Base-by-base conservation (phyloP, 2,888 invertebrate genomes). In the Eudasyphora cyanicolor region DNA sequence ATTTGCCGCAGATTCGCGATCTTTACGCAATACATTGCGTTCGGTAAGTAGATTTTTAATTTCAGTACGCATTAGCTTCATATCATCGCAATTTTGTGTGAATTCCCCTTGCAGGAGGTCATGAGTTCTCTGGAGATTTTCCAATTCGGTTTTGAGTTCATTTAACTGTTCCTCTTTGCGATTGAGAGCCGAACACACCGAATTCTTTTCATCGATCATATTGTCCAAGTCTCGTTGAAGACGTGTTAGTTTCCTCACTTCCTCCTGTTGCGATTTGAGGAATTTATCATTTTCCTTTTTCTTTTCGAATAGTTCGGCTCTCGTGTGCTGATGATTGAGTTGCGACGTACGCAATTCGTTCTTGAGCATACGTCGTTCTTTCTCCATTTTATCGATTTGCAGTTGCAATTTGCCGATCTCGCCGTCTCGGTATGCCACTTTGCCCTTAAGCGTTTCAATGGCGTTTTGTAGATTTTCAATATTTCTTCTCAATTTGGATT, bases 11-110 rank as follows among this genome's bases (percentile, higher is more conserved):
- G 96, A 97, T 79, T 95, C 95, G 14, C 97, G 95, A 84, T 95
- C 95, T 80, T 95, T 95, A 0, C 94, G 93, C 54, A 97, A 92
- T 0, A 96, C 92, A 84, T 94, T 93, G 89, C 96, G 95, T 88
- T 96, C 95, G 64, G 95, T 95, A 70, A 95, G 93, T 70, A 98
- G 92, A 86, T 96, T 94, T 87, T 95, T 95, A n/a, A 97, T 95
- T 93, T 98, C 98, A 24, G 97, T 93, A 87, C 97, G 96, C 82
- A 98, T 93, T 0, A 98, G 93, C 4, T 96, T 93, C 85, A 98
- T 97, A 87, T 98, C 98, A 82, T 97, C 96, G 74, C 97, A 93
- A 24, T 96, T 93, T 89, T 96, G 95, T 27, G 95, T 94, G 90
- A 96, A 96, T 86, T 96, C 95, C 0, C 93, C 93, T 89, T 90